Evolutionary conservation across 2,113 vertebrate genomes (phyloP), one percentile per base, ranked within the genome.

Genomic region (Cebidichthys violaceus): DNA sequence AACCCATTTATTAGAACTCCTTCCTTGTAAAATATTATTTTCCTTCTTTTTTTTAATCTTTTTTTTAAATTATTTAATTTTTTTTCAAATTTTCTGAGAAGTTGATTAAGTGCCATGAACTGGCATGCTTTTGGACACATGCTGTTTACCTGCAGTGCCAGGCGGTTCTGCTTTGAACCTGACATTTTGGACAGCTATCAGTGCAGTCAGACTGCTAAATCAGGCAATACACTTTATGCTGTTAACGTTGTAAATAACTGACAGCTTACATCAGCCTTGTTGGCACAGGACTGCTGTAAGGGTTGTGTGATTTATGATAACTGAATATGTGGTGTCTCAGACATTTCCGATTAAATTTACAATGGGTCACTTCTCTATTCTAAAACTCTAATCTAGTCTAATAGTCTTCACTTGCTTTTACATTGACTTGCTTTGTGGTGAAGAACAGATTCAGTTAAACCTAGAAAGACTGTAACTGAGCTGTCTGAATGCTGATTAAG

Each of bases 21-120:
- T 66, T 29, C 24, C 6, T n/a, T 33, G 20, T 59, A 22, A 62
- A 72, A 45, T 66, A 27, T 10, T 11, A 54, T 71, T 59, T 62
- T 17, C 33, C 6, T 68, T n/a, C 9, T 27, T 59, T 22, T 10
- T 59, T 17, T 72, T 41, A 20, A 33, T 50, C 47, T 69, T 14
- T n/a, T 54, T 65, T 35, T 35, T n/a, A n/a, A n/a, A n/a, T n/a
- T n/a, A n/a, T 7, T 17, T 17, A 5, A 39, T 24, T 54, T 78
- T 69, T 80, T 72, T 72, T 64, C 54, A 24, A 13, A 4, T 55
- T 77, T 66, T 20, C 39, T 52, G 65, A 39, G 65, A 66, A 41
- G 71, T 60, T 66, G 10, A 84, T 27, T 9, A 41, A 43, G 47
- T 61, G 18, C 3, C 8, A 9, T 27, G n/a, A 50, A 52, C 29